Conservation (phyloP, 2,888 invertebrate species). For the Neoscelio sp. region DNA sequence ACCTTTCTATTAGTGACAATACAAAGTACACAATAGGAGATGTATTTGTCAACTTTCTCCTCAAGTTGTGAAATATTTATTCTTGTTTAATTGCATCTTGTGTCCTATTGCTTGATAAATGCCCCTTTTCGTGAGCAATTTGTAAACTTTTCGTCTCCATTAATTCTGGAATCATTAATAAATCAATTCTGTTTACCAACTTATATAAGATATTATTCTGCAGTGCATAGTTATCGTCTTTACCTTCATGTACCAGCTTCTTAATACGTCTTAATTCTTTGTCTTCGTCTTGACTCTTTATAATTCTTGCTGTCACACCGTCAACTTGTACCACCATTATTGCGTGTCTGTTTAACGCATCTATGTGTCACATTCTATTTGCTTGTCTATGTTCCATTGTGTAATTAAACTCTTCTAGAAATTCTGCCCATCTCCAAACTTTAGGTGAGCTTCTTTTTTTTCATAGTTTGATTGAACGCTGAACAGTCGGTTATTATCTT, state of each 20-base stretch:
- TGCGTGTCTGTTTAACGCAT: slow-evolving; percentile 21
- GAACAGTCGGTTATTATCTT: slow-evolving; percentile 66
- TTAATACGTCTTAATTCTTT: neutral
- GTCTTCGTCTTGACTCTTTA: slow-evolving; percentile 17
- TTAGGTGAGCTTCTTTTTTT: slow-evolving; percentile 13
- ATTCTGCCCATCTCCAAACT: too few relatives aligned
- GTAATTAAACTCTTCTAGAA: too few relatives aligned
- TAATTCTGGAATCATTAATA: slow-evolving; percentile 12
- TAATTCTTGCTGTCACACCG: neutral
- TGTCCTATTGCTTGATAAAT: slow-evolving; percentile 10
- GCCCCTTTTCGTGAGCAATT: slow-evolving; percentile 42
- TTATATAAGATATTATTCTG: slow-evolving; percentile 9
- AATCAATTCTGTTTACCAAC: slow-evolving; percentile 10
- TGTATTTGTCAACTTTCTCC: slow-evolving; percentile 27
- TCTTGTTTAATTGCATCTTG: slow-evolving; percentile 10
- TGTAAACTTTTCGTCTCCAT: slow-evolving; percentile 10
- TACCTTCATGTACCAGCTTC: neutral
- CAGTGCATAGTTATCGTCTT: neutral
- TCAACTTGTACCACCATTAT: neutral
- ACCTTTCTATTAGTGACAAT: slow-evolving; percentile 23
- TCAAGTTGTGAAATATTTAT: slow-evolving; percentile 28
- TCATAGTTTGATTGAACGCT: slow-evolving; percentile 37
- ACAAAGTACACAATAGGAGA: slow-evolving; percentile 35
- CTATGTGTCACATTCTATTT: slow-evolving; percentile 40
- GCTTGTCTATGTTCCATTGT: slow-evolving; percentile 24